Percentiles rank a stretch among this genome's conserved stretches.
These are phyloP conservation scores for Pogoniulus pusillus DNA, from an alignment of 2,797 vertebrate genomes.

Conservation along the genomic window DNA sequence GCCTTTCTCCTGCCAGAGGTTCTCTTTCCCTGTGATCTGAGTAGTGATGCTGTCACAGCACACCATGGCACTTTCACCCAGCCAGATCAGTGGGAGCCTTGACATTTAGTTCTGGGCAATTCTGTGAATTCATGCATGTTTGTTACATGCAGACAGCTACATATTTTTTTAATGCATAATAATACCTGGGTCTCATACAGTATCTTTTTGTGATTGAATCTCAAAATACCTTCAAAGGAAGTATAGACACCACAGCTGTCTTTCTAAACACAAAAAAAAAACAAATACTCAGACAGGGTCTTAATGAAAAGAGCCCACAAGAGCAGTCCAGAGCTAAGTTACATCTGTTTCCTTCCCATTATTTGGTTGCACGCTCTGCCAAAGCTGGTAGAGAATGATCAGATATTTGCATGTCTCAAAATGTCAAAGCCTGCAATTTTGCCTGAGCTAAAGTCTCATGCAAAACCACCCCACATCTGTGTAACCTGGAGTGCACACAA, in stretches of 20 bases:
- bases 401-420: conserved; percentile 48
- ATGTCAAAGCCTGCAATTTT: neutral
- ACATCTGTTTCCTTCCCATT: neutral
- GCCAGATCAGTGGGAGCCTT: neutral
- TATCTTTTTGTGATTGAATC: neutral
- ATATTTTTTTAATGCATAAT: neutral
- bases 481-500: neutral
- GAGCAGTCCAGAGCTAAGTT: neutral
- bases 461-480: neutral
- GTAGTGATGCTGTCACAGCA: neutral
- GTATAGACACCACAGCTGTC: neutral
- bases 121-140: neutral
- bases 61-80: fast-evolving
- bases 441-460: neutral
- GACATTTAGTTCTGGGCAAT: neutral
- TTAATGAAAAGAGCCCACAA: neutral
- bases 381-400: neutral
- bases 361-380: neutral
- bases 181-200: neutral
- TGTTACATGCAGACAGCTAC: neutral
- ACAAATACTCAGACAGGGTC: neutral
- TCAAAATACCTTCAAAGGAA: neutral
- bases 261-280: neutral
- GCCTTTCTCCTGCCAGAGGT: neutral
- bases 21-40: neutral